Conservation (phyloP, 2,113 vertebrate genomes). For the Stigmatopora argus region DNA sequence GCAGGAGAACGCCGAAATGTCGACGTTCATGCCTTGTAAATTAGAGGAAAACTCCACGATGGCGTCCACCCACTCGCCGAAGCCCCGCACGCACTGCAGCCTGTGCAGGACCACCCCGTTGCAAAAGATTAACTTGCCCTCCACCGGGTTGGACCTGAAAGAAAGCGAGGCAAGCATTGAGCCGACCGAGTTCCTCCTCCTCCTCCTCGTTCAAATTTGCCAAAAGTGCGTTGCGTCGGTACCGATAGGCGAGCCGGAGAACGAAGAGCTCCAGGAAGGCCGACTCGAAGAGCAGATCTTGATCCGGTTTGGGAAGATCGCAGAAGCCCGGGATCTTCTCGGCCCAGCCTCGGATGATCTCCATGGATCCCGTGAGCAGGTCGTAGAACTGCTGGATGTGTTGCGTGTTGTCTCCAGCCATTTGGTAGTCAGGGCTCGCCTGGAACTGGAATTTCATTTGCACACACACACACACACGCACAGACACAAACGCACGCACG, state of each 20-base stretch:
- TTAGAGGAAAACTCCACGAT: constrained; percentile 98
- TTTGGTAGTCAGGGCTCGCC: constrained; percentile 96
- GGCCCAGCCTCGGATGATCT: constrained; percentile 98
- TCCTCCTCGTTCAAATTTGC: no score
- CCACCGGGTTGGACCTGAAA: constrained; percentile 94
- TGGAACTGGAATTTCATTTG: constrained; percentile 95
- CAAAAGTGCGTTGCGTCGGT: background rate
- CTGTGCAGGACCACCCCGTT: constrained; percentile 96
- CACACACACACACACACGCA: constrained; percentile 28
- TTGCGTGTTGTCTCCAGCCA: constrained; percentile 95
- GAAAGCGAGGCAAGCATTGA: background rate
- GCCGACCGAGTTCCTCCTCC: no score
- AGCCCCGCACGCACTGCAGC: constrained; percentile 96
- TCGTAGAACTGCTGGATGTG: constrained; percentile 99
- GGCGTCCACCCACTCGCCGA: constrained; percentile 97
- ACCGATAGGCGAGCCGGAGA: constrained; percentile 95
- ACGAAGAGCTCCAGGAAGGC: constrained; percentile 98
- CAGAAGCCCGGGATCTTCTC: constrained; percentile 93
- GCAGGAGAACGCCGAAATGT: constrained; percentile 97
- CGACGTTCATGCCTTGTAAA: constrained; percentile 96
- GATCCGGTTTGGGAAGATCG: constrained; percentile 88
- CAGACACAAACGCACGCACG: background rate
- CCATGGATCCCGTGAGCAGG: constrained; percentile 98
- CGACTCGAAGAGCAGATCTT: constrained; percentile 95
- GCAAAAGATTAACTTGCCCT: constrained; percentile 99